Percentiles rank a stretch among this genome's conserved stretches.
Evolutionary conservation across 1,140 invertebrate species (phyloP).

Genomic region (Acromyrmex charruanus): DNA sequence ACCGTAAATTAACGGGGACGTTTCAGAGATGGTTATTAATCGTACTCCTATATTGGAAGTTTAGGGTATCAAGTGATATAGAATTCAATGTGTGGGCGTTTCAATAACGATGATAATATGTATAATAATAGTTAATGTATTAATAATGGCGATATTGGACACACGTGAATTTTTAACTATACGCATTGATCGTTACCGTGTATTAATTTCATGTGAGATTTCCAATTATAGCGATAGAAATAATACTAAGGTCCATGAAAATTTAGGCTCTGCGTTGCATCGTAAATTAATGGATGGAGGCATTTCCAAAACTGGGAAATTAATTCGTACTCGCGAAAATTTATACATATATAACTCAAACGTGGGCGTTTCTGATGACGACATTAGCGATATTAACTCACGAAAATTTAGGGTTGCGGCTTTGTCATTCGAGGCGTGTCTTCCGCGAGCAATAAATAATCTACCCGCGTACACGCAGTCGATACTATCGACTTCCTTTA

Average conservation of each 20-base stretch:
- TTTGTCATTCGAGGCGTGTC: constrained; percentile 11
- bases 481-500: constrained; percentile 1
- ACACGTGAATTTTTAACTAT: not conserved
- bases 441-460: constrained; percentile 16
- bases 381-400: constrained; percentile 26
- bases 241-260: not conserved
- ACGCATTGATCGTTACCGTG: not conserved
- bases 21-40: not conserved
- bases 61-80: not conserved
- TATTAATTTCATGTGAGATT: not conserved
- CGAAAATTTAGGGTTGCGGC: constrained; percentile 11
- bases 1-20: not conserved
- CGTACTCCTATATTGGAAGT: not conserved
- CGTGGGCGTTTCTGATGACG: not conserved
- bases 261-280: not conserved
- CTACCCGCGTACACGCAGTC: not conserved
- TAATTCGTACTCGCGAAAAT: constrained; percentile 18
- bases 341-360: constrained; percentile 26
- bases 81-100: constrained; percentile 15
- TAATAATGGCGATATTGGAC: not conserved
- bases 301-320: not conserved
- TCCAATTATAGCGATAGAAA: not conserved
- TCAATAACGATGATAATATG: constrained; percentile 14
- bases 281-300: not conserved
- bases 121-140: constrained; percentile 19